phyloP scores from a whole-genome alignment of 2,888 invertebrate species.

The Spilosoma lubricipeda region DNA sequence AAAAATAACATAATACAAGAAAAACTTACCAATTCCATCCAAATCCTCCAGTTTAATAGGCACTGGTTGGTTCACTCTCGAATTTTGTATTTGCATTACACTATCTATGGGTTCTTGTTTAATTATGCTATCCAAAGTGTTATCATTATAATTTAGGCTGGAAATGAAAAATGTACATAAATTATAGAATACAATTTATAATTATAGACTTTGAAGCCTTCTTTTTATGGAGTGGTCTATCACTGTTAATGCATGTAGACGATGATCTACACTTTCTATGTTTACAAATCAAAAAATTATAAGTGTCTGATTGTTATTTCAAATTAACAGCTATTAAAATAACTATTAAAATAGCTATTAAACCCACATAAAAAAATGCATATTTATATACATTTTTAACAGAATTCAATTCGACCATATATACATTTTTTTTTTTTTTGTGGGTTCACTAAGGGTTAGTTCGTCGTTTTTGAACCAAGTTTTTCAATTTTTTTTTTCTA shows the following conservation, averaged over 20 bases:
- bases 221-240: too few relatives aligned
- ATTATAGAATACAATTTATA: background rate
- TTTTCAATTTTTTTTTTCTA: too few relatives aligned
- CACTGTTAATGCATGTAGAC: background rate
- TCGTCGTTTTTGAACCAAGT: too few relatives aligned
- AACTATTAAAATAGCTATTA: too few relatives aligned
- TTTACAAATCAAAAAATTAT: background rate
- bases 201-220: too few relatives aligned
- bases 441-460: too few relatives aligned
- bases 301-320: background rate
- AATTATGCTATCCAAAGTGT: slow-evolving; percentile 68
- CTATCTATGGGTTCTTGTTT: slow-evolving; percentile 76
- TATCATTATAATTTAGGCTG: slow-evolving; percentile 67
- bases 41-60: slow-evolving; percentile 82
- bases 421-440: too few relatives aligned
- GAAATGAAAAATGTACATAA: slow-evolving; percentile 32
- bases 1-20: background rate
- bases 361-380: too few relatives aligned
- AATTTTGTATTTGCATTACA: slow-evolving; percentile 55
- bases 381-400: too few relatives aligned
- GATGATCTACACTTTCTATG: background rate
- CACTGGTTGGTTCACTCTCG: slow-evolving; percentile 70
- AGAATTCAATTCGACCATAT: too few relatives aligned
- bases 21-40: slow-evolving; percentile 79
- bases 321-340: too few relatives aligned